Conservation (phyloP, 2,888 invertebrate genomes). For the Agrochola circellaris region DNA sequence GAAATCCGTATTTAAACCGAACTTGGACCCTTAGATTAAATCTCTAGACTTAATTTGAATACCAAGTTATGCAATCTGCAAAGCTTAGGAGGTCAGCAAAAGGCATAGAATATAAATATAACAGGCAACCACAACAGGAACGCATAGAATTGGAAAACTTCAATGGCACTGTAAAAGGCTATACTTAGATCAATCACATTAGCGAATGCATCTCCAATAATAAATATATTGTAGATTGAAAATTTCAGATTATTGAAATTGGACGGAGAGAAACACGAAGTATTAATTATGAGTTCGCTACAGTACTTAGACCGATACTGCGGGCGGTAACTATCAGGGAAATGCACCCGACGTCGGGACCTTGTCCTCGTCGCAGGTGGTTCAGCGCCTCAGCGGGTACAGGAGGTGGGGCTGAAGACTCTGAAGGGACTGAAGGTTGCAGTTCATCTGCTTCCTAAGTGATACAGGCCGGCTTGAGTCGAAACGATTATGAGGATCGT, state of each 20-base stretch:
- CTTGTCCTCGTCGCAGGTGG: not conserved
- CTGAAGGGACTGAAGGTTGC: not conserved
- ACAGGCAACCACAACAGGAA: too few relatives aligned
- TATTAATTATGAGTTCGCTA: not conserved
- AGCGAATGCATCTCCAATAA: not conserved
- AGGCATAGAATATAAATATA: not conserved
- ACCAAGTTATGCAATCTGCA: conserved; percentile 23
- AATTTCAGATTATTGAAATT: not conserved
- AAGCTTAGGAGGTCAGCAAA: conserved; percentile 8
- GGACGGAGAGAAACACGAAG: not conserved
- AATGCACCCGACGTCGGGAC: not conserved
- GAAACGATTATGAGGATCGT: not conserved
- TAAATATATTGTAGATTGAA: not conserved
- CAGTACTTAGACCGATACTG: not conserved
- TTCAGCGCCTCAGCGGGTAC: not conserved
- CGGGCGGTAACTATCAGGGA: not conserved
- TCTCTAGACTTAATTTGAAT: conserved; percentile 10
- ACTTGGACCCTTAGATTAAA: not conserved
- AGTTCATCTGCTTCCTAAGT: not conserved
- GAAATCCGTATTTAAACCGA: conserved; percentile 9
- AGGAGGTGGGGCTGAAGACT: not conserved
- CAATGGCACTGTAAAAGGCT: not conserved
- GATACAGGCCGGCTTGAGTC: not conserved
- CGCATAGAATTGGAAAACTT: not conserved
- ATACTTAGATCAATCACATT: not conserved